Base-by-base conservation (phyloP, 1,140 invertebrate genomes). In the Panulirus ornatus region DNA sequence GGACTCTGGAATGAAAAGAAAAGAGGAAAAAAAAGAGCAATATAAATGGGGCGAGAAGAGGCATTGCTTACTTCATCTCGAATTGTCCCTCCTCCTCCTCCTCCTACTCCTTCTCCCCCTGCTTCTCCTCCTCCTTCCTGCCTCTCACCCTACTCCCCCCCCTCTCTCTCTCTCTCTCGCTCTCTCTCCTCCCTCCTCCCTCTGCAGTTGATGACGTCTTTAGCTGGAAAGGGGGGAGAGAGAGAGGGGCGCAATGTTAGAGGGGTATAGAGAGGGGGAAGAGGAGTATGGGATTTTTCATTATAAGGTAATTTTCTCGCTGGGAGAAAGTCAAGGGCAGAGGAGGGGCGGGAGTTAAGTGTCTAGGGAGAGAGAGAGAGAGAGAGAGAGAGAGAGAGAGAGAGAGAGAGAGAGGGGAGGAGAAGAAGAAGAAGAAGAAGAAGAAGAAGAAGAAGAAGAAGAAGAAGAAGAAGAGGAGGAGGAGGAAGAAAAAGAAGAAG, bases 11-110 rank as follows among this genome's bases (percentile, higher is more conserved):
- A n/a, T n/a, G n/a, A n/a, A n/a, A n/a, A n/a, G n/a, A n/a, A n/a
- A n/a, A n/a, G n/a, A n/a, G n/a, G n/a, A 47, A 6, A 11, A 47
- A 47, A 47, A 11, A 47, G 14, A 47, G 44, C 5, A 6, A 47
- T 47, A 47, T 47, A 6, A 47, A 47, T 47, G 44, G 44, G 44
- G 44, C 14, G 44, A 11, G 44, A 47, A 47, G 44, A 47, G 44
- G 5, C 5, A 47, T 63, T 16, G 22, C 83, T 76, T 66, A n/a
- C 75, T 87, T 66, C 42, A 27, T 78, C 66, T 73, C 27, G 70
- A 36, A 16, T 63, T 47, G 27, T 38, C 44, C 38, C 51, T 40
- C 22, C 22, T 27, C 36, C 19, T 63, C 22, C 27, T 58, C 36
- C 66, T 54, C 38, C 44, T 63, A 19, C 27, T 58, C 36, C 66